phyloP scores from a whole-genome alignment of 2,888 invertebrate genomes.

The Galerucella nymphaeae region DNA sequence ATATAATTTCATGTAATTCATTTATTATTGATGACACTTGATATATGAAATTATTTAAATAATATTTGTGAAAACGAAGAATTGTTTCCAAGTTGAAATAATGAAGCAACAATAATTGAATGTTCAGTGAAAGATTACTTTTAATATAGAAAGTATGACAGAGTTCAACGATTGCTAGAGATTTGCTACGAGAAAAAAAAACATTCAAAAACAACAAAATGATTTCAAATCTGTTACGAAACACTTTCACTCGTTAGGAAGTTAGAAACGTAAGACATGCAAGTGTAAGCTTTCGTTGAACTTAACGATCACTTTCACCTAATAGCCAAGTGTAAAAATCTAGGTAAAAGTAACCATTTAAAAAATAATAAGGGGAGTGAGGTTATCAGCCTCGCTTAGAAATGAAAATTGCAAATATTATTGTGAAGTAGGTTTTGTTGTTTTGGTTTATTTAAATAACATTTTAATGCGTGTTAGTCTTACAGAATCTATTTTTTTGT shows the following conservation, averaged over 20 bases:
- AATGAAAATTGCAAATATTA: not conserved
- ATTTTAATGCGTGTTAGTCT: no score
- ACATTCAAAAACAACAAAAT: constrained; percentile 22
- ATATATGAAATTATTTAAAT: no score
- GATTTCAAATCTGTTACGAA: constrained; percentile 49
- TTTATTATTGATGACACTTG: no score
- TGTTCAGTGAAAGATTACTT: constrained; percentile 10
- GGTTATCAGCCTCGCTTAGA: constrained; percentile 13
- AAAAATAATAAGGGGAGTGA: not conserved
- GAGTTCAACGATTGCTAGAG: constrained; percentile 9
- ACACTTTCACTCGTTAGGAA: constrained; percentile 47
- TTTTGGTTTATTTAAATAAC: not conserved
- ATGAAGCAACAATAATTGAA: constrained; percentile 10
- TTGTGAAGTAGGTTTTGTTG: not conserved
- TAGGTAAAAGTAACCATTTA: constrained; percentile 34
- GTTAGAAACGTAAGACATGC: constrained; percentile 38
- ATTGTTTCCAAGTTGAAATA: not conserved
- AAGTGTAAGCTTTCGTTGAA: constrained; percentile 40
- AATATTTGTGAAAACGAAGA: no score
- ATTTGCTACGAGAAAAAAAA: constrained; percentile 19
- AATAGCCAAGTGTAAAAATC: constrained; percentile 36
- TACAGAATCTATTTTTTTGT: no score
- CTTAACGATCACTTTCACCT: constrained; percentile 41
- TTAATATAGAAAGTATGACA: constrained; percentile 21
- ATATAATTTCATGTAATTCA: no score